These are phyloP conservation scores for Lophura nycthemera DNA, from an alignment of 2,113 vertebrate genomes.

Conservation along the genomic window DNA sequence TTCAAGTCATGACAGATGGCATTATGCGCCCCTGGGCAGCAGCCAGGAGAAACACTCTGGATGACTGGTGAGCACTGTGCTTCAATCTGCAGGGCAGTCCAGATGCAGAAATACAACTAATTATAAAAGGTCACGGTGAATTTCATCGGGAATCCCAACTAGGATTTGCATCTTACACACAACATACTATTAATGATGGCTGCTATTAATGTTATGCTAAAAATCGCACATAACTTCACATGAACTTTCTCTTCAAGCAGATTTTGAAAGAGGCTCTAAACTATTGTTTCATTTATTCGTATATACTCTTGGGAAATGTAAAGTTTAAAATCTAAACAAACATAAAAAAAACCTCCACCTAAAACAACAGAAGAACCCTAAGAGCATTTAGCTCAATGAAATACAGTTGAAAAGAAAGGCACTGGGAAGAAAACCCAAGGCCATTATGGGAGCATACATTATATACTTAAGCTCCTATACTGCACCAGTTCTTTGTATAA, in stretches of 20 bases:
- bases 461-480: not conserved
- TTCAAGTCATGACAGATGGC: not conserved
- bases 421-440: not conserved
- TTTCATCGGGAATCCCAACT: not conserved
- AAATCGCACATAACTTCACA: not conserved
- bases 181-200: not conserved
- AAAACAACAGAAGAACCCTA: not conserved
- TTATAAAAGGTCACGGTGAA: not conserved
- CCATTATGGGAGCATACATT: not conserved
- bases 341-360: not conserved
- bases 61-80: not conserved
- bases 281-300: not conserved
- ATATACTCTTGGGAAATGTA: not conserved
- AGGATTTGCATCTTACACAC: not conserved
- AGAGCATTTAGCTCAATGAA: not conserved
- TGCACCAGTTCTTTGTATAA: not conserved
- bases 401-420: not conserved
- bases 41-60: not conserved
- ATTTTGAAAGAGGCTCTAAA: not conserved
- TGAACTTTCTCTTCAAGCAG: not conserved
- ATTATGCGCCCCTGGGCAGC: not conserved
- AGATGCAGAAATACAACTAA: not conserved
- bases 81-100: not conserved
- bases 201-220: not conserved
- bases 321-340: not conserved